Evolutionary conservation across 2,888 invertebrate species (phyloP).

Genomic region (Aromia moschata): DNA sequence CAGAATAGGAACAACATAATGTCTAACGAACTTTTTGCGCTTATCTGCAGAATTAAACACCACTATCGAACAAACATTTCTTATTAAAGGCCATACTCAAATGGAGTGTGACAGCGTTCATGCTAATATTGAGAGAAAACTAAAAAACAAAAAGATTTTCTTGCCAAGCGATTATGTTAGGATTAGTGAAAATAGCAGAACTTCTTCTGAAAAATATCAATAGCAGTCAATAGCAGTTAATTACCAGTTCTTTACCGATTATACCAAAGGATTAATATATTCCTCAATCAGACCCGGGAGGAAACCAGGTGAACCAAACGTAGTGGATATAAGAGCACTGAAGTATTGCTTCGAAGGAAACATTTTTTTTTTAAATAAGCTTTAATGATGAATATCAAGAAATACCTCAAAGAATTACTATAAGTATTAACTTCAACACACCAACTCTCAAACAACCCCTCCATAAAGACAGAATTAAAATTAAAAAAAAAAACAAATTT

Average conservation of each 20-base stretch:
- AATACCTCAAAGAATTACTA: slow-evolving; percentile 16
- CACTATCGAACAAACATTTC: slow-evolving; percentile 35
- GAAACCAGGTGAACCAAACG: slow-evolving; percentile 31
- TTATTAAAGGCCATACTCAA: slow-evolving; percentile 39
- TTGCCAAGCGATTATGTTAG: slow-evolving; percentile 36
- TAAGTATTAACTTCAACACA: neutral
- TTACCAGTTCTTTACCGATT: slow-evolving; percentile 28
- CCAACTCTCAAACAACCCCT: neutral
- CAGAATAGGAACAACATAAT: slow-evolving; percentile 40
- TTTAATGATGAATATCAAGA: slow-evolving; percentile 19
- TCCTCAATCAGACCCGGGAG: slow-evolving; percentile 30
- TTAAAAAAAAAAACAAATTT: slow-evolving; percentile 16
- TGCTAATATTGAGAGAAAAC: slow-evolving; percentile 21
- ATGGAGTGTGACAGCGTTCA: slow-evolving; percentile 45
- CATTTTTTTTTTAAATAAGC: slow-evolving; percentile 20
- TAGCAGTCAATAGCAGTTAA: slow-evolving; percentile 14
- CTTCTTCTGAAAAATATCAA: slow-evolving; percentile 30
- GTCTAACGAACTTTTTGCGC: slow-evolving; percentile 37
- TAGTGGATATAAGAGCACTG: slow-evolving; percentile 28
- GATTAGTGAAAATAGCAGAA: slow-evolving; percentile 32
- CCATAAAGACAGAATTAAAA: slow-evolving; percentile 5
- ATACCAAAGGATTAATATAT: slow-evolving; percentile 19
- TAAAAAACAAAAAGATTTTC: slow-evolving; percentile 17
- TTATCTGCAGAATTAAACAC: slow-evolving; percentile 18
- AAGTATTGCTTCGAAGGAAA: slow-evolving; percentile 26